A percentile compares a stretch with the other conserved stretches of the same genome.
These are phyloP conservation scores for Plagodis pulveraria DNA, from an alignment of 2,888 invertebrate species.

Conservation along the genomic window DNA sequence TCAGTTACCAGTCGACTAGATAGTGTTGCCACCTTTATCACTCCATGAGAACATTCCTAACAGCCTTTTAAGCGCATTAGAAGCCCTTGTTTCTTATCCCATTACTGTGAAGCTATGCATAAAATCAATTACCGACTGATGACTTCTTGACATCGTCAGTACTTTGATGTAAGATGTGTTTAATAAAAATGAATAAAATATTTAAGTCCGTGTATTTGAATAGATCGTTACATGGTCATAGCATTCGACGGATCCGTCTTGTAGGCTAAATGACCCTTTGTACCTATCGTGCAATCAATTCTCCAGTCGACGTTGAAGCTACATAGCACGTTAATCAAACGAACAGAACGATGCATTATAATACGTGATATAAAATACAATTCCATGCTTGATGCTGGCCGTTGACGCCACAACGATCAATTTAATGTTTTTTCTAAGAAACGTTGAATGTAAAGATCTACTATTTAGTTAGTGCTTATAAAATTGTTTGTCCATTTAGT, in stretches of 20 bases:
- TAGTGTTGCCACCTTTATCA: slow-evolving; percentile 48
- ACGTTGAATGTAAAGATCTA: slow-evolving; percentile 10
- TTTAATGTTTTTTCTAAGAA: slow-evolving; percentile 26
- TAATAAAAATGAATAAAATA: slow-evolving; percentile 60
- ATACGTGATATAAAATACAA: slow-evolving; percentile 20
- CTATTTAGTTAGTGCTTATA: slow-evolving; percentile 15
- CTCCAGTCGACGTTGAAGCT: slow-evolving; percentile 28
- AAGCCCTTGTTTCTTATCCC: slow-evolving; percentile 11
- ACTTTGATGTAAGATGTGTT: slow-evolving; percentile 37
- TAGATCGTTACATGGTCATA: slow-evolving; percentile 64
- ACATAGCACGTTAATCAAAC: slow-evolving; percentile 32
- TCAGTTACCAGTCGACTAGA: slow-evolving; percentile 37
- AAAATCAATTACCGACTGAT: slow-evolving; percentile 51
- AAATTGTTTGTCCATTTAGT: slow-evolving; percentile 8
- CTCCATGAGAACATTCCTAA: slow-evolving; percentile 53
- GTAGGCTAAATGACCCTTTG: slow-evolving; percentile 64
- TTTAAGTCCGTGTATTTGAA: slow-evolving; percentile 60
- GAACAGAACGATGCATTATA: slow-evolving; percentile 20
- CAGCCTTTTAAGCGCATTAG: slow-evolving; percentile 24
- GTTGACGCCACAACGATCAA: slow-evolving; percentile 27
- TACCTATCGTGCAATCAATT: slow-evolving; percentile 47
- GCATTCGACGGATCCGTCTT: slow-evolving; percentile 50
- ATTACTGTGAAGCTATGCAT: slow-evolving; percentile 39
- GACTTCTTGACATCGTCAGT: slow-evolving; percentile 45
- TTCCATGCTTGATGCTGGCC: slow-evolving; percentile 21